These are phyloP conservation scores for Tipula helvola DNA, from an alignment of 2,888 invertebrate genomes.

Conservation along the genomic window DNA sequence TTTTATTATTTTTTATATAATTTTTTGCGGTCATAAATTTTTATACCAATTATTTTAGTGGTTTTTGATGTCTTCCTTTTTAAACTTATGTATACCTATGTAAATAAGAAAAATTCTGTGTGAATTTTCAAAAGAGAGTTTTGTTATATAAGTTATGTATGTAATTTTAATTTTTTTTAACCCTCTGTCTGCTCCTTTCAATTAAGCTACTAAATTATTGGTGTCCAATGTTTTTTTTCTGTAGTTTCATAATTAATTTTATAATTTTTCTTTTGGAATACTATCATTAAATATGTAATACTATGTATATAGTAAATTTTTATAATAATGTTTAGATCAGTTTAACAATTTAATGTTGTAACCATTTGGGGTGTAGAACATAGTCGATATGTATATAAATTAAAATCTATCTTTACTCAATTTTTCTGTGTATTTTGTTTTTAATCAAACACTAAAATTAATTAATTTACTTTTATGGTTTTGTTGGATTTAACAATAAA, in stretches of 20 bases:
- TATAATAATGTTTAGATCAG: too few relatives aligned
- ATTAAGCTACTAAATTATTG: too few relatives aligned
- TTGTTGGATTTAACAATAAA: not conserved
- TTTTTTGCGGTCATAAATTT: not conserved
- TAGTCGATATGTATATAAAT: too few relatives aligned
- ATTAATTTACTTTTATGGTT: not conserved
- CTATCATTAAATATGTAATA: too few relatives aligned
- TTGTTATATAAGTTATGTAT: not conserved
- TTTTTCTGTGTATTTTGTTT: not conserved
- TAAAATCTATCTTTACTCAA: not conserved
- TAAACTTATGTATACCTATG: not conserved
- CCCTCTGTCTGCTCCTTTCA: not conserved
- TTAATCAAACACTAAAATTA: not conserved
- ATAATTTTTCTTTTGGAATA: too few relatives aligned
- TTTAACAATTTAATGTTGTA: too few relatives aligned
- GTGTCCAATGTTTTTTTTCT: too few relatives aligned
- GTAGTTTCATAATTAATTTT: too few relatives aligned
- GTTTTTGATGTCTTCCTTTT: conserved; percentile 4
- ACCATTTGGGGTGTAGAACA: too few relatives aligned
- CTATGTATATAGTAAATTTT: too few relatives aligned
- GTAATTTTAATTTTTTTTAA: not conserved
- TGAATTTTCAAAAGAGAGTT: not conserved
- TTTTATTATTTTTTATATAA: not conserved
- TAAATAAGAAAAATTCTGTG: not conserved
- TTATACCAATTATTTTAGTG: not conserved